Evolutionary conservation across 2,888 invertebrate genomes (phyloP).

Genomic region (Phania funesta): DNA sequence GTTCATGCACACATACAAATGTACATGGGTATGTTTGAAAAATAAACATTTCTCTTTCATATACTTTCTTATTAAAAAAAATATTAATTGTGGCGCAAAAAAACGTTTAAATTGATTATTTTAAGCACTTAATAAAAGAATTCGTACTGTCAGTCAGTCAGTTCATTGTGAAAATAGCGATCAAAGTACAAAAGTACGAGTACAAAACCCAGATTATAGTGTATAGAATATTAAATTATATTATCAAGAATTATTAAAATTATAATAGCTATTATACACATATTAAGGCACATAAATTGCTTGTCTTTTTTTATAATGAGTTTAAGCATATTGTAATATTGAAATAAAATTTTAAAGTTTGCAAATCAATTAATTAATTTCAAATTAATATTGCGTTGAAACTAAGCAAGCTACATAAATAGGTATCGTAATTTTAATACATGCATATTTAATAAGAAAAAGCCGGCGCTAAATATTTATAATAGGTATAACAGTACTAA

Average conservation of each 20-base stretch:
- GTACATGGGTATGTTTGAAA: neutral
- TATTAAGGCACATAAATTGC: neutral
- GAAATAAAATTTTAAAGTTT: too few relatives aligned
- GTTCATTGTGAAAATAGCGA: slow-evolving; percentile 34
- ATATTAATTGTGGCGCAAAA: slow-evolving; percentile 23
- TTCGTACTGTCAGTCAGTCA: neutral
- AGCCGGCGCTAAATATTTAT: too few relatives aligned
- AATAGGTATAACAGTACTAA: too few relatives aligned
- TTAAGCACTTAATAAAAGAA: slow-evolving; percentile 4
- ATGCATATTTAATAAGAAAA: too few relatives aligned
- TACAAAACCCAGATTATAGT: slow-evolving; percentile 58
- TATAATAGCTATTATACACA: neutral
- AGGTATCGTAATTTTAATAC: too few relatives aligned
- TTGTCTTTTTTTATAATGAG: too few relatives aligned
- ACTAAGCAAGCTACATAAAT: too few relatives aligned
- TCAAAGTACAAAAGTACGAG: slow-evolving; percentile 66
- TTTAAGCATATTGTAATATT: too few relatives aligned
- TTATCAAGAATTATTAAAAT: slow-evolving; percentile 38
- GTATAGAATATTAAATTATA: slow-evolving; percentile 42
- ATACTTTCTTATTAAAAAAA: neutral
- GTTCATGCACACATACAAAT: too few relatives aligned
- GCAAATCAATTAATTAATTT: too few relatives aligned
- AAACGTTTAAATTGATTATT: neutral
- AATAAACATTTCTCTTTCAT: neutral
- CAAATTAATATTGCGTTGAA: too few relatives aligned